phyloP scores from a whole-genome alignment of 2,797 vertebrate genomes.

The Acanthopagrus latus region DNA sequence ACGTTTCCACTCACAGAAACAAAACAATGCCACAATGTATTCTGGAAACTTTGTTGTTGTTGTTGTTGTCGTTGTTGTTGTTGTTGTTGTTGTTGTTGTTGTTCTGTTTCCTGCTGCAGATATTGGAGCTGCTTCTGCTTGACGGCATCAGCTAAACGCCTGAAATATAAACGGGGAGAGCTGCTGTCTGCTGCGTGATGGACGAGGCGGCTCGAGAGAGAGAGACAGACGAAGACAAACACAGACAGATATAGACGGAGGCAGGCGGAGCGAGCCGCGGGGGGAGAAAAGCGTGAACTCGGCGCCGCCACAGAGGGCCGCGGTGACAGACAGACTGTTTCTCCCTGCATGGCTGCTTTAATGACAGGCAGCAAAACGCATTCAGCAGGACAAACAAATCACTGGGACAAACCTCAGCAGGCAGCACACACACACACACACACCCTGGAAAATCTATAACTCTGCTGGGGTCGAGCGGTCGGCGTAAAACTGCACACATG shows the following conservation, averaged over 20 bases:
- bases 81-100: no score
- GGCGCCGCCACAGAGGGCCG: slow-evolving; percentile 31
- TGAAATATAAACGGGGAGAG: slow-evolving; percentile 31
- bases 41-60: not conserved
- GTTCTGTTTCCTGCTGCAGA: not conserved
- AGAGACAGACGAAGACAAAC: slow-evolving; percentile 27
- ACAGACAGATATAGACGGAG: slow-evolving; percentile 22
- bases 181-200: slow-evolving; percentile 25
- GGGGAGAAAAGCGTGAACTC: slow-evolving; percentile 27
- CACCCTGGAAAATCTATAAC: slow-evolving; percentile 35
- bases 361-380: slow-evolving; percentile 57
- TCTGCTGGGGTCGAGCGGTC: slow-evolving; percentile 5
- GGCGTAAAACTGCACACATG: slow-evolving; percentile 1
- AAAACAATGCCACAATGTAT: not conserved
- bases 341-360: slow-evolving; percentile 56
- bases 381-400: slow-evolving; percentile 64
- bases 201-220: slow-evolving; percentile 7
- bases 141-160: slow-evolving; percentile 31
- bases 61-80: no score
- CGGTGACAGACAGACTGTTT: slow-evolving; percentile 35
- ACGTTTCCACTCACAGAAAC: no score
- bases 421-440: slow-evolving; percentile 16
- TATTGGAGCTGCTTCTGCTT: slow-evolving; percentile 8
- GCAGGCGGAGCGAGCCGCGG: not conserved
- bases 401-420: slow-evolving; percentile 45